phyloP scores from a whole-genome alignment of 2,113 vertebrate species.

The Galeopterus variegatus region DNA sequence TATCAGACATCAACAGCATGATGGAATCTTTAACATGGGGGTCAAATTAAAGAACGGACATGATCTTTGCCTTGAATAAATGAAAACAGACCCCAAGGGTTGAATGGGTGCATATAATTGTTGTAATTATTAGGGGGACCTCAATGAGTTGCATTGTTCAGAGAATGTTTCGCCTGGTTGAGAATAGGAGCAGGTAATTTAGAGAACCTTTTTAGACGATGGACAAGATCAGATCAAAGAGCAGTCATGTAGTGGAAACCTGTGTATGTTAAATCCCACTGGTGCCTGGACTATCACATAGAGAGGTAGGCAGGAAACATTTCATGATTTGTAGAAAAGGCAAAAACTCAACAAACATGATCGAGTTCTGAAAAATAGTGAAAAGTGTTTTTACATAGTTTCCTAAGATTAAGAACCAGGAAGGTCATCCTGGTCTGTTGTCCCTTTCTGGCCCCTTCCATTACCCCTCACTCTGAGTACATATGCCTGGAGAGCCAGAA shows the following conservation, averaged over 20 bases:
- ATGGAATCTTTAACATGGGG: neutral
- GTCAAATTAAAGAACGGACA: neutral
- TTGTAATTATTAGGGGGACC: neutral
- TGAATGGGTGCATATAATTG: neutral
- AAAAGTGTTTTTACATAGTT: neutral
- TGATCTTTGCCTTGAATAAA: neutral
- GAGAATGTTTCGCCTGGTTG: neutral
- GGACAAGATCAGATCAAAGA: neutral
- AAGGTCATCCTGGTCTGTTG: neutral
- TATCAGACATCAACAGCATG: neutral
- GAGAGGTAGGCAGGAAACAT: neutral
- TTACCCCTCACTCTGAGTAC: neutral
- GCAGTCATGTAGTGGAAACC: neutral
- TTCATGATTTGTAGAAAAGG: neutral
- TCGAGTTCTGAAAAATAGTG: neutral
- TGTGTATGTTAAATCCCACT: neutral
- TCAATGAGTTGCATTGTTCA: neutral
- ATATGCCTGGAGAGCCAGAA: neutral
- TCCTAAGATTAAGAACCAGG: neutral
- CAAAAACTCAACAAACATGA: neutral
- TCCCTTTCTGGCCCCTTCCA: neutral
- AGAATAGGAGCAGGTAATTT: neutral
- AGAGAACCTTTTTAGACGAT: neutral
- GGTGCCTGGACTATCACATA: neutral
- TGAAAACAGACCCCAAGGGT: neutral